A percentile compares a stretch with the other conserved stretches of the same genome.
Evolutionary conservation across 2,888 invertebrate species (phyloP).

Genomic region (Nephrocerus scutellatus): DNA sequence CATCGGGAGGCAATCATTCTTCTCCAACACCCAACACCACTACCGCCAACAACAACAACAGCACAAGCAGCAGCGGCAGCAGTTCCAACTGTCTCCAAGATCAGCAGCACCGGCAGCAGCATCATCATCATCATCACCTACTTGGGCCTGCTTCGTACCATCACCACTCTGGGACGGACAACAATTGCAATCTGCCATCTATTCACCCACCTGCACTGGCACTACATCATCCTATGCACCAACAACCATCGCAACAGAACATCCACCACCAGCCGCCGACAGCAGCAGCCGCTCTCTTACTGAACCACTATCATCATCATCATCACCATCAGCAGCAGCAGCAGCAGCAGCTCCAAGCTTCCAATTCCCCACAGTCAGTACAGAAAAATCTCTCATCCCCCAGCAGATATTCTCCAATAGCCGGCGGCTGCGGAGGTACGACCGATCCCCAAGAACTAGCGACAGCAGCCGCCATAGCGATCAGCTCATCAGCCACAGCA

Average conservation of each 20-base stretch:
- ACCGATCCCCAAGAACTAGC: slow-evolving; percentile 20
- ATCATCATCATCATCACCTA: slow-evolving; percentile 29
- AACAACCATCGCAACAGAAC: too few species aligned
- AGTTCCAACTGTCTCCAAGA: slow-evolving; percentile 25
- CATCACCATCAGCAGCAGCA: slow-evolving; percentile 38
- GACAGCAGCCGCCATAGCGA: slow-evolving; percentile 28
- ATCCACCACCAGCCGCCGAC: slow-evolving; percentile 23
- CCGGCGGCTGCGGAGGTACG: slow-evolving; percentile 6
- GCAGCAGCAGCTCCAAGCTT: slow-evolving; percentile 40
- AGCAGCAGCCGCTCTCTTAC: slow-evolving; percentile 35
- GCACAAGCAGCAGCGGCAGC: slow-evolving; percentile 33
- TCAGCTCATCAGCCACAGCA: slow-evolving; percentile 34
- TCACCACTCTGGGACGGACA: slow-evolving; percentile 8
- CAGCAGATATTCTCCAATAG: slow-evolving; percentile 1
- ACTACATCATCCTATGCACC: slow-evolving; percentile 24
- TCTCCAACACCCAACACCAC: too few species aligned
- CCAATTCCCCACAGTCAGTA: slow-evolving; percentile 22
- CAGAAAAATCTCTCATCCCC: slow-evolving; percentile 1
- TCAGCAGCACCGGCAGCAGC: slow-evolving; percentile 18
- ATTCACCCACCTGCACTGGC: slow-evolving; percentile 10
- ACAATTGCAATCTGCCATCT: slow-evolving; percentile 9
- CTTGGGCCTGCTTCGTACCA: slow-evolving; percentile 10
- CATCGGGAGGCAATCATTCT: too few species aligned
- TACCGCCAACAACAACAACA: slow-evolving; percentile 21
- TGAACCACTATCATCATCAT: slow-evolving; percentile 34